Conservation (phyloP, 2,888 invertebrate genomes). For the Prosopocoilus inquinatus region DNA sequence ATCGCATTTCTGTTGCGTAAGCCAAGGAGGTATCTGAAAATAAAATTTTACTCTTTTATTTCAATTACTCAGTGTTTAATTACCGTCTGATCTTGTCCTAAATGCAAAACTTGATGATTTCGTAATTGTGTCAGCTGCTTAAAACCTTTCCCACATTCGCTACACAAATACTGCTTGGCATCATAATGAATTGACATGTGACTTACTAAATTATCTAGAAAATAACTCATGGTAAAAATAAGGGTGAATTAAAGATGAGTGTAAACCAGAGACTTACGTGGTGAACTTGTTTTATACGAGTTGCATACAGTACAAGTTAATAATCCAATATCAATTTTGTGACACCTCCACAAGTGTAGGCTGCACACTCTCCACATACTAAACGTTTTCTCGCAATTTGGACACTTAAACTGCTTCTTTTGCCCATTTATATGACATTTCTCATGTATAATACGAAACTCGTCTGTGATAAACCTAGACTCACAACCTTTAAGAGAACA, state of each 20-base stretch:
- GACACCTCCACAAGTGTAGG: constrained; percentile 67
- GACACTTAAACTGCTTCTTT: constrained; percentile 54
- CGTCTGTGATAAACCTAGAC: constrained; percentile 54
- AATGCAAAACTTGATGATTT: constrained; percentile 59
- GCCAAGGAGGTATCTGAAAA: constrained; percentile 5
- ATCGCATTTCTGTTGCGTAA: constrained; percentile 61
- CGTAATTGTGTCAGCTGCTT: constrained; percentile 61
- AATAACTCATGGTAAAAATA: constrained; percentile 4
- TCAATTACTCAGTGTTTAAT: constrained; percentile 1
- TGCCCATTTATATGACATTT: constrained; percentile 53
- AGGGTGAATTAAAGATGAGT: not conserved
- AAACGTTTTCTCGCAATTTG: constrained; percentile 54
- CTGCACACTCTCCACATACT: constrained; percentile 65
- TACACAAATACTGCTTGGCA: constrained; percentile 53
- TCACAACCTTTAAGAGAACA: constrained; percentile 57
- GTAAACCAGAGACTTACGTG: constrained; percentile 39
- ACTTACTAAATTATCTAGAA: constrained; percentile 56
- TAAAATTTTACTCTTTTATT: not conserved
- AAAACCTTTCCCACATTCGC: constrained; percentile 60
- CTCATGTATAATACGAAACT: constrained; percentile 52
- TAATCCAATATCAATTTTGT: constrained; percentile 61
- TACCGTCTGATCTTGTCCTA: constrained; percentile 39
- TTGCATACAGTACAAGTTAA: constrained; percentile 59
- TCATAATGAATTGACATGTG: constrained; percentile 65
- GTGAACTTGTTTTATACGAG: constrained; percentile 55